Evolutionary conservation across 2,797 vertebrate species (phyloP).

Genomic region (Columba guinea): DNA sequence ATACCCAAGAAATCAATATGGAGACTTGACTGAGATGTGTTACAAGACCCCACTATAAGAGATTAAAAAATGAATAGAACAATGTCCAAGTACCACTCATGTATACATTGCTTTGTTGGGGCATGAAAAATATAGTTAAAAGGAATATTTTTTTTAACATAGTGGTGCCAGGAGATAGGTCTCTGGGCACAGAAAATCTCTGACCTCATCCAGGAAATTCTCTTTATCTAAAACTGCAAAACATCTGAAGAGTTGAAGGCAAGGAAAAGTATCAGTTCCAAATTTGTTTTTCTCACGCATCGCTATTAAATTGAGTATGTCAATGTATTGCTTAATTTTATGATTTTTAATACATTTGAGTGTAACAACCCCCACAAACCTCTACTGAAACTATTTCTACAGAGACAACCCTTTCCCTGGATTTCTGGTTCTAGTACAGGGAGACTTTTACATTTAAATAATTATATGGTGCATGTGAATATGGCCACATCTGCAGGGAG

Average conservation of each 20-base stretch:
- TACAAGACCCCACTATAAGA: background rate
- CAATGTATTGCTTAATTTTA: background rate
- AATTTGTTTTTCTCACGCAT: background rate
- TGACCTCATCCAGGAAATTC: background rate
- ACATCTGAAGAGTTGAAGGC: background rate
- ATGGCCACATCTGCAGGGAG: background rate
- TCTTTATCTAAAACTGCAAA: background rate
- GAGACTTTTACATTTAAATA: background rate
- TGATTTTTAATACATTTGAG: background rate
- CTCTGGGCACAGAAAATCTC: background rate
- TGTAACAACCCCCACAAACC: background rate
- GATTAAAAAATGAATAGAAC: background rate
- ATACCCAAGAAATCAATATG: background rate
- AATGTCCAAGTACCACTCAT: background rate
- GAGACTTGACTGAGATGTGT: background rate
- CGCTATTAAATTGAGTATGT: background rate
- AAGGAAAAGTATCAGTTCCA: background rate
- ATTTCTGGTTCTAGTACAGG: background rate
- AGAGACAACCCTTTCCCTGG: background rate
- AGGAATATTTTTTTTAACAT: background rate
- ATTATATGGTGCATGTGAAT: background rate
- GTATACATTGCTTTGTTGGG: background rate
- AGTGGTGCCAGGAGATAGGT: background rate
- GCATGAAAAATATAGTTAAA: background rate
- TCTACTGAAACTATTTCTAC: background rate